These are phyloP conservation scores for Acanthurus tractus DNA, from an alignment of 2,797 vertebrate species.

Conservation along the genomic window DNA sequence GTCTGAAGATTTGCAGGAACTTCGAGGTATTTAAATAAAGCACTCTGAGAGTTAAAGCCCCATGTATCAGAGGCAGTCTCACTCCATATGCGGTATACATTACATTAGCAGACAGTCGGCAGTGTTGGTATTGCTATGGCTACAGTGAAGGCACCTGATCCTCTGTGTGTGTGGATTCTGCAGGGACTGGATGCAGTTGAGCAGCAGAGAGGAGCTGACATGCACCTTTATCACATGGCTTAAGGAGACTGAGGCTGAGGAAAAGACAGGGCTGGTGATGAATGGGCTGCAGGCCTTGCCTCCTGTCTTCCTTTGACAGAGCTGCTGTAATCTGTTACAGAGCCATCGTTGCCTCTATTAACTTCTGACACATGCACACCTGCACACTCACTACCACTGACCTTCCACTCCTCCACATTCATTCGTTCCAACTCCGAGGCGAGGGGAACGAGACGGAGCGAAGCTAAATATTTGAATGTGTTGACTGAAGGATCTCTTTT, in stretches of 20 bases:
- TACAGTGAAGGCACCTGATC: conserved; percentile 56
- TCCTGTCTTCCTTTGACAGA: conserved; percentile 82
- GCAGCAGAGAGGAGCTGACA: conserved; percentile 82
- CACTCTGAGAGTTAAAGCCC: conserved; percentile 28
- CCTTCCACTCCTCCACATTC: conserved; percentile 70
- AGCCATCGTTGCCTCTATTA: conserved; percentile 83
- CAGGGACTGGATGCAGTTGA: conserved; percentile 81
- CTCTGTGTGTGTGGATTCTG: conserved; percentile 74
- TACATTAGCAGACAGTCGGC: conserved; percentile 39
- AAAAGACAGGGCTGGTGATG: conserved; percentile 82
- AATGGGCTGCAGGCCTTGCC: conserved; percentile 81
- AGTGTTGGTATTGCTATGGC: conserved; percentile 48
- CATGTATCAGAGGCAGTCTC: conserved; percentile 18
- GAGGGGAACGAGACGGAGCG: conserved; percentile 35
- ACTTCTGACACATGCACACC: conserved; percentile 82
- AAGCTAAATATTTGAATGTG: conserved; percentile 51
- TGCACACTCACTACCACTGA: conserved; percentile 73
- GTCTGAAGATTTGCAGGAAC: conserved; percentile 40
- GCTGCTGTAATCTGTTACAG: conserved; percentile 86
- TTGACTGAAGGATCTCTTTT: conserved; percentile 26
- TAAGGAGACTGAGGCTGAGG: conserved; percentile 81
- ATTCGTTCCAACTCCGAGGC: conserved; percentile 41
- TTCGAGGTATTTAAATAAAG: conserved; percentile 42
- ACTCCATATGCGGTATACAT: conserved; percentile 12
- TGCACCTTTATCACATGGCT: conserved; percentile 84